Base-by-base conservation (phyloP, 2,797 vertebrate genomes). In the Thripadectes ignobilis region DNA sequence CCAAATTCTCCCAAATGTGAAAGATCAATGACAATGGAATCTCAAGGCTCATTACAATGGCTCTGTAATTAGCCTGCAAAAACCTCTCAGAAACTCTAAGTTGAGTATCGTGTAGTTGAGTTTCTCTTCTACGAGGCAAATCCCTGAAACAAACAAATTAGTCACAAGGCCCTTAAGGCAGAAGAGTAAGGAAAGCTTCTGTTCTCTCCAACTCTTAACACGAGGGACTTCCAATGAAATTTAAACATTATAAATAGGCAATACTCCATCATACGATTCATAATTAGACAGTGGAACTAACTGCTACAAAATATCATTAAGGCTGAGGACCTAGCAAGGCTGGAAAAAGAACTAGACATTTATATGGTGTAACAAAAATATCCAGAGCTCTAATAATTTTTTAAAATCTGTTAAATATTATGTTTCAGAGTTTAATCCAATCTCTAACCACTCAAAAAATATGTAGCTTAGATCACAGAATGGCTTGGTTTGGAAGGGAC, bases 221-320 rank as follows among this genome's bases (percentile, higher is more conserved):
- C 9, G 0, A 85, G 95, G 62, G 91, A 95, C 91, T 94, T 95
- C 55, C 85, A 96, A 46, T 84, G 89, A 94, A 96, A 94, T 93
- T 85, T 86, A 88, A 94, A 95, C 82, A 72, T 94, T 92, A 96
- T 92, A 95, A 96, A 95, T 95, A 96, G 91, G 95, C 93, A 91
- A 95, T 90, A 94, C 51, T 94, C 95, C 88, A 94, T 95, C 89
- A 95, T 63, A 92, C 66, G 88, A 95, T 93, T 96, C 82, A 90
- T 95, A 95, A 96, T 95, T 93, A 96, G 93, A 93, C 88, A 93
- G 88, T 86, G 93, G 83, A 96, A 97, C 89, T 95, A 96, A 96
- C 93, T 86, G 73, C 89, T 86, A 93, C 92, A 97, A 95, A 97
- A 90, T 95, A 85, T 86, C 92, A 88, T 95, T 95, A 95, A 58